A percentile compares a stretch with the other conserved stretches of the same genome.
phyloP scores from a whole-genome alignment of 1,140 invertebrate species.

The Drosophila mauritiana region DNA sequence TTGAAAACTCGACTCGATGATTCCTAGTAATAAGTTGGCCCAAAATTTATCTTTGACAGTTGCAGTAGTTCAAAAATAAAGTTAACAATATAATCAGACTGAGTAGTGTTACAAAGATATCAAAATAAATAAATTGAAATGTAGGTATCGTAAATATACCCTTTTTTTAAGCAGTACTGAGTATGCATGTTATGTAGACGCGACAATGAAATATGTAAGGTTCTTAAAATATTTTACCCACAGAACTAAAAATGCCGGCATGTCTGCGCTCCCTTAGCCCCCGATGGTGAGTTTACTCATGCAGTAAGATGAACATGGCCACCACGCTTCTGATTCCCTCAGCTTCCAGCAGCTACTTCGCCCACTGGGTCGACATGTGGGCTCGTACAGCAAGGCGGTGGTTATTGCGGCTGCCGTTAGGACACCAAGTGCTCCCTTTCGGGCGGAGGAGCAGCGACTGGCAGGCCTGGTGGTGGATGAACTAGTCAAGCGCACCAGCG shows the following conservation, averaged over 20 bases:
- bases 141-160: not conserved
- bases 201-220: not conserved
- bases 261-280: constrained; percentile 9
- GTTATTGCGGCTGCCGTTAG: constrained; percentile 69
- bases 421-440: constrained; percentile 38
- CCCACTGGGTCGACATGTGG: not conserved
- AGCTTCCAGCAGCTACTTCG: constrained; percentile 32
- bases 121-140: too few species aligned
- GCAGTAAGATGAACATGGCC: constrained; percentile 1
- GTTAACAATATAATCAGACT: too few species aligned
- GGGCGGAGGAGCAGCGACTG: constrained; percentile 40
- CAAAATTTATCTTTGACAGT: not conserved
- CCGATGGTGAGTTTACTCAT: constrained; percentile 20
- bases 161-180: not conserved
- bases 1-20: not conserved
- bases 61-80: too few species aligned
- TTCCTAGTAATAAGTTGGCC: not conserved
- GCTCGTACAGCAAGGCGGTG: constrained; percentile 28
- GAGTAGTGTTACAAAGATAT: too few species aligned
- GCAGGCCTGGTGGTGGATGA: constrained; percentile 57
- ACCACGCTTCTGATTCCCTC: not conserved
- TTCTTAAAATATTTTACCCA: not conserved
- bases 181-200: not conserved
- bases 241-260: constrained; percentile 31
- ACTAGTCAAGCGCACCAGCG: constrained; percentile 58